Evolutionary conservation across 2,113 vertebrate species (phyloP).

Genomic region (Cromileptes altivelis): DNA sequence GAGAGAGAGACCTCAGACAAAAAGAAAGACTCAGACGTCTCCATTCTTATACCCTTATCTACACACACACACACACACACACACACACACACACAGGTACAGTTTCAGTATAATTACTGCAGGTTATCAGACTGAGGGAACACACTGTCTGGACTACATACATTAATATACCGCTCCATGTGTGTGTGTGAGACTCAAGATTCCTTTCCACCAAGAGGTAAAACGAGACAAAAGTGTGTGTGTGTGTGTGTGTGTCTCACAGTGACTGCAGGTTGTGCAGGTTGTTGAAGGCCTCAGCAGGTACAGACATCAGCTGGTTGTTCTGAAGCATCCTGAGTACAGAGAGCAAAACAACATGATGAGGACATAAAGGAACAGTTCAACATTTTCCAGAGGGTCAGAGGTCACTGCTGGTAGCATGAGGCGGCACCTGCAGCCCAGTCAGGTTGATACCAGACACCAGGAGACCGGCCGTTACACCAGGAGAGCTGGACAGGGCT

Average conservation of each 20-base stretch:
- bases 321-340: slow-evolving; percentile 94
- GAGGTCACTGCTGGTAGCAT: too few species aligned
- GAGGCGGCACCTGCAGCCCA: too few species aligned
- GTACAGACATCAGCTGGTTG: slow-evolving; percentile 91
- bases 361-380: too few species aligned
- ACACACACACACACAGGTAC: slow-evolving; percentile 46
- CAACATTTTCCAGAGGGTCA: too few species aligned
- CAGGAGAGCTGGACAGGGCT: too few species aligned
- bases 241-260: slow-evolving; percentile 83
- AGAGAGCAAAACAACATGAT: background rate
- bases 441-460: too few species aligned
- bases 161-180: slow-evolving; percentile 38
- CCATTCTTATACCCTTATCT: slow-evolving; percentile 62
- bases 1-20: slow-evolving; percentile 49
- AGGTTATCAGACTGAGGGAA: slow-evolving; percentile 54
- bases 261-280: slow-evolving; percentile 91
- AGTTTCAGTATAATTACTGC: slow-evolving; percentile 70
- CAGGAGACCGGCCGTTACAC: too few species aligned
- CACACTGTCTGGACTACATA: slow-evolving; percentile 58
- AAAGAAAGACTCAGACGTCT: slow-evolving; percentile 52
- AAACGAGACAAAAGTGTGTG: slow-evolving; percentile 37
- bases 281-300: slow-evolving; percentile 90
- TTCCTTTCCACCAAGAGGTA: slow-evolving; percentile 60
- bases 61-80: slow-evolving; percentile 41
- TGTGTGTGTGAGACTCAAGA: slow-evolving; percentile 33